Conservation (phyloP, 2,113 vertebrate species). For the Mungos mungo region DNA sequence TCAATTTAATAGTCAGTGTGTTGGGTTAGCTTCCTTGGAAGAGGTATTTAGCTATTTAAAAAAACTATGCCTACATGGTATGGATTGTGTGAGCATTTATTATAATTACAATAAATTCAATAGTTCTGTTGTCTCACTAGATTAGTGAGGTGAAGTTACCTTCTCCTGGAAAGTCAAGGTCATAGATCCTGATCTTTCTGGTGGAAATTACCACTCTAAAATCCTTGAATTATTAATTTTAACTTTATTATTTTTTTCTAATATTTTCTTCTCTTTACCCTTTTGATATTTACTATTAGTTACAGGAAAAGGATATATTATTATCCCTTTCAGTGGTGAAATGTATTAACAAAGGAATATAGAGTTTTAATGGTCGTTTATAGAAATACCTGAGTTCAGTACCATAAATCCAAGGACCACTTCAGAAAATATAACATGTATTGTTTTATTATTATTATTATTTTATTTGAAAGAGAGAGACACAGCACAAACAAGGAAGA, state of each 20-base stretch:
- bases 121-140: background rate
- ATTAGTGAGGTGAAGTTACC: background rate
- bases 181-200: background rate
- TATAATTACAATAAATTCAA: background rate
- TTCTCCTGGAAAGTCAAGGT: background rate
- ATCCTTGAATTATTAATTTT: background rate
- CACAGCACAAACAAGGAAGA: no score
- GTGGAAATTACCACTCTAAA: background rate
- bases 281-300: background rate
- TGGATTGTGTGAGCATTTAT: slow-evolving; percentile 16
- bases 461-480: no score
- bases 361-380: background rate
- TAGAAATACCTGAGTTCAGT: background rate
- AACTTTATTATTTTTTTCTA: background rate
- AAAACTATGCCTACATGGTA: background rate
- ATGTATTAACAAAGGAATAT: background rate
- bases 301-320: background rate
- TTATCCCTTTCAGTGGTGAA: background rate
- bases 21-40: background rate
- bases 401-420: background rate
- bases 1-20: slow-evolving; percentile 33
- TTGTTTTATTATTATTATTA: no score
- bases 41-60: background rate
- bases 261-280: background rate
- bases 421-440: background rate